Conservation (phyloP, 2,888 invertebrate species). For the Ptilodon capucinus region DNA sequence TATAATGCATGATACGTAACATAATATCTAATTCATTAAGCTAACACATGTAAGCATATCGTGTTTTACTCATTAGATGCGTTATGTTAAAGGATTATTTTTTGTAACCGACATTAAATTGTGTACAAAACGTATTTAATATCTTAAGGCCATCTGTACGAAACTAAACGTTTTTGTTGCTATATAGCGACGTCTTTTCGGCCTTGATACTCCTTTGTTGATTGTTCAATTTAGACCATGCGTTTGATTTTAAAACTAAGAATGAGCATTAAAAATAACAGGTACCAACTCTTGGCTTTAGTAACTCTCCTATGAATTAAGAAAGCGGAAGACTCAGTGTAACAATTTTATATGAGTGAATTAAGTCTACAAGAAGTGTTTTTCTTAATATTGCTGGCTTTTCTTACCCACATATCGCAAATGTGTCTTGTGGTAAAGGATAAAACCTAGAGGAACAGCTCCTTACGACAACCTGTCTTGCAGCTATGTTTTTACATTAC, state of each 20-base stretch:
- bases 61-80: constrained; percentile 36
- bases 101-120: not conserved
- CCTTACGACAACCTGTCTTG: too few relatives aligned
- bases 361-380: too few relatives aligned
- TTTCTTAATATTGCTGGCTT: too few relatives aligned
- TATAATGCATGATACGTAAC: constrained; percentile 18
- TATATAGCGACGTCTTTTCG: not conserved
- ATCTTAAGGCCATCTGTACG: constrained; percentile 1
- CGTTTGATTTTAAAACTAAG: not conserved
- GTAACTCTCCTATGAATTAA: too few relatives aligned
- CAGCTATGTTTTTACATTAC: too few relatives aligned
- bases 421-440: too few relatives aligned
- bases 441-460: too few relatives aligned
- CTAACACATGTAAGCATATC: constrained; percentile 23
- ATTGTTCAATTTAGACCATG: not conserved
- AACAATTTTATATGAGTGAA: too few relatives aligned
- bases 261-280: not conserved
- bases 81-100: constrained; percentile 19
- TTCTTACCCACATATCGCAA: too few relatives aligned
- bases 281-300: not conserved
- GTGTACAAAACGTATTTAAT: not conserved
- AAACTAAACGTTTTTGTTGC: not conserved
- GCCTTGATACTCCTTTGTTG: not conserved
- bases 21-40: constrained; percentile 22
- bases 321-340: too few relatives aligned